phyloP scores from a whole-genome alignment of 30 jellyfish, hydroid and myxozoan genomes.

The Aurelia aurita region DNA sequence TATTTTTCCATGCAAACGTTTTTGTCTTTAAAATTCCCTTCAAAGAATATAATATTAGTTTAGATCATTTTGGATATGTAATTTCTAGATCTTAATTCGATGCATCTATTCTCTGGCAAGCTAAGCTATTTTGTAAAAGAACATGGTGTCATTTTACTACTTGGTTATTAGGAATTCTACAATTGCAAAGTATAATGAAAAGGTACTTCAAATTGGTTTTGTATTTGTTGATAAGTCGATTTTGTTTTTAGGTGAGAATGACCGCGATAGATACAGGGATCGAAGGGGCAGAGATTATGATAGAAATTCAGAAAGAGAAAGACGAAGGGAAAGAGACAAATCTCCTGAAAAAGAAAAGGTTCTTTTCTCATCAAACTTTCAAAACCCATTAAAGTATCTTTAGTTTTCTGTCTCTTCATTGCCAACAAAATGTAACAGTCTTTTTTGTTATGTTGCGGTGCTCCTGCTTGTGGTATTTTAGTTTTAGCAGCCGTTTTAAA shows the following conservation, averaged over 20 bases:
- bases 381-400: too few species aligned
- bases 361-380: too few species aligned
- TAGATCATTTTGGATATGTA: too few species aligned
- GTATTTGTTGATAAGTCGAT: background rate
- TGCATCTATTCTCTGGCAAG: too few species aligned
- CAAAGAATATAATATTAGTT: too few species aligned
- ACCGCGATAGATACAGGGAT: constrained; percentile 44
- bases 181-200: background rate
- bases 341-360: constrained; percentile 48
- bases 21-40: background rate
- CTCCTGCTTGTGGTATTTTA: too few species aligned
- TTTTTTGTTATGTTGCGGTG: too few species aligned
- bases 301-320: constrained; percentile 42
- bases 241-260: constrained; percentile 13
- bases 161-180: background rate
- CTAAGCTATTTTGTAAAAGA: background rate
- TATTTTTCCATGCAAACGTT: background rate
- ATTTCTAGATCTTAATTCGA: too few species aligned
- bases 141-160: background rate
- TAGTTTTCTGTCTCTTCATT: too few species aligned
- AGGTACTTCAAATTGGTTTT: background rate
- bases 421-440: too few species aligned
- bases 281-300: constrained; percentile 62
- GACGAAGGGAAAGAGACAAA: constrained; percentile 65
- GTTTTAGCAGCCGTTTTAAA: too few species aligned